Evolutionary conservation across 2,888 invertebrate species (phyloP).

Genomic region (Melanchra persicariae): DNA sequence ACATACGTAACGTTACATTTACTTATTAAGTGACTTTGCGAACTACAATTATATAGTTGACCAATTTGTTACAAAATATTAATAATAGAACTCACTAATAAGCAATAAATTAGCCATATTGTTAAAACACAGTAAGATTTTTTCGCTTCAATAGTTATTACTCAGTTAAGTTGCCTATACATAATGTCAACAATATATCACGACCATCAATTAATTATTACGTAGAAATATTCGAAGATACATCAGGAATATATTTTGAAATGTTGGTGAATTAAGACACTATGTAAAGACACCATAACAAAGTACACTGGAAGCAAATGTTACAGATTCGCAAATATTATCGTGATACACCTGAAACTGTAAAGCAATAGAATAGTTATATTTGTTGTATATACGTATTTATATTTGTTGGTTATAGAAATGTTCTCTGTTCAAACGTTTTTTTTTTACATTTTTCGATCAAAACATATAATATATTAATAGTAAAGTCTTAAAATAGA

Average conservation of each 20-base stretch:
- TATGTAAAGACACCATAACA: background rate
- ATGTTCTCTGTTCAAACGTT: constrained; percentile 32
- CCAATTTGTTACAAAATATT: constrained; percentile 66
- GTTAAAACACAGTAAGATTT: constrained; percentile 47
- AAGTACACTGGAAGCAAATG: constrained; percentile 35
- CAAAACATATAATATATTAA: too few relatives aligned
- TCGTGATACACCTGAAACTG: constrained; percentile 69
- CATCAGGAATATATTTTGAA: background rate
- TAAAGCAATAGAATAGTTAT: constrained; percentile 77
- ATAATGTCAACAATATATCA: background rate
- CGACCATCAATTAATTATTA: background rate
- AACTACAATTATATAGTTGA: constrained; percentile 52
- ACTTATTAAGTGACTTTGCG: constrained; percentile 48
- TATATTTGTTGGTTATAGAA: constrained; percentile 49
- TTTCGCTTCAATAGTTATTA: constrained; percentile 27
- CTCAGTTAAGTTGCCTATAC: background rate
- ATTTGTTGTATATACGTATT: constrained; percentile 62
- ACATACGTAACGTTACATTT: constrained; percentile 53
- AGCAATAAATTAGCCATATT: constrained; percentile 61
- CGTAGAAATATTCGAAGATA: too few relatives aligned
- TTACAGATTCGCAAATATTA: constrained; percentile 43
- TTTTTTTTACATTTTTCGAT: constrained; percentile 36
- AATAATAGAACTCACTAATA: constrained; percentile 54
- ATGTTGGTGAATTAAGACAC: background rate
- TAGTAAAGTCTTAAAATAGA: too few relatives aligned